Evolutionary conservation across 2,797 vertebrate species (phyloP).

Genomic region (Psittacula derbiana): DNA sequence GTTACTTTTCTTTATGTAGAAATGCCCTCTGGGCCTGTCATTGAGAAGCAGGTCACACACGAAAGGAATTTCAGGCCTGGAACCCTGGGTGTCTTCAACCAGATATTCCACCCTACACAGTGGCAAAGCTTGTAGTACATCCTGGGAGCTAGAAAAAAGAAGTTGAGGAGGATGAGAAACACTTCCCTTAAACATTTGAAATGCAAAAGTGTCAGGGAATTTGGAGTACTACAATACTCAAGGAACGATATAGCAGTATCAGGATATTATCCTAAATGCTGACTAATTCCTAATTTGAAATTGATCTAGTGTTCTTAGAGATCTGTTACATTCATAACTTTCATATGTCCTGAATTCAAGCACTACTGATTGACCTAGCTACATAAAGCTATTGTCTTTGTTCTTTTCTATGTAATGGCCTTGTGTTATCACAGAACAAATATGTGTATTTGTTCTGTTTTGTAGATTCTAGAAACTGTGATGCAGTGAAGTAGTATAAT

Average conservation of each 20-base stretch:
- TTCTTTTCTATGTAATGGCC: background rate
- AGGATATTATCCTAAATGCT: background rate
- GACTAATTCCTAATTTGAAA: background rate
- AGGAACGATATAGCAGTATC: background rate
- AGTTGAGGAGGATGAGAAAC: background rate
- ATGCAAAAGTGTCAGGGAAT: background rate
- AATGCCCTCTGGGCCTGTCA: background rate
- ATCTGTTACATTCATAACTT: background rate
- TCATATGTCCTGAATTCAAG: background rate
- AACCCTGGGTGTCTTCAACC: background rate
- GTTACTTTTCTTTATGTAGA: background rate
- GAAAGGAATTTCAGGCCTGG: background rate
- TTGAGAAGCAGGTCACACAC: background rate
- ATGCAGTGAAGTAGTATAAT: background rate
- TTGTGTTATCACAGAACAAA: background rate
- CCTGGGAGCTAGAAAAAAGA: background rate
- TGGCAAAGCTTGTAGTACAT: background rate
- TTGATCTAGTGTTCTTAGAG: background rate
- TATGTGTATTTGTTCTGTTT: background rate
- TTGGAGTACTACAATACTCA: background rate
- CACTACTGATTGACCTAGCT: background rate
- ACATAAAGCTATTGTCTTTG: background rate
- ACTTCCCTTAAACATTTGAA: background rate
- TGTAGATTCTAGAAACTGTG: background rate
- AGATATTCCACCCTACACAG: background rate